Base-by-base conservation (phyloP, 2,797 vertebrate genomes). In the Champsocephalus gunnari region DNA sequence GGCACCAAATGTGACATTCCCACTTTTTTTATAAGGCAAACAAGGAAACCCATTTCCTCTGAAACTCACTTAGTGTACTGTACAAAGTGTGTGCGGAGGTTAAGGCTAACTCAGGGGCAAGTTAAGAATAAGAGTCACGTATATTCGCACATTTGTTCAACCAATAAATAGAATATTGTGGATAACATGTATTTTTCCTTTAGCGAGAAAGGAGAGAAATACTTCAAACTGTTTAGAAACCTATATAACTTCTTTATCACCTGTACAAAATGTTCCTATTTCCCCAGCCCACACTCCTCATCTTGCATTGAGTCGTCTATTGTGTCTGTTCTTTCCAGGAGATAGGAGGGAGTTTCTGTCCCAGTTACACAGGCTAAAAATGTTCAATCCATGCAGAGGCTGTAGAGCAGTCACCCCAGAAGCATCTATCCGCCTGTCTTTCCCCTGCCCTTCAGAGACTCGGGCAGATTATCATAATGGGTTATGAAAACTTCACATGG, bases 401-500 rank as follows among this genome's bases (percentile, higher is more conserved):
- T 71, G 83, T 53, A 14, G 68, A 85, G 73, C 66, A 74, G 77
- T 88, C 84, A 82, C 61, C 82, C 81, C 81, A 81, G 79, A 65
- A 82, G 73, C 84, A 86, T 90, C 86, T 87, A 84, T 87, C 88
- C 81, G 85, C 62, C 85, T 68, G 84, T 88, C 88, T 75, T 65
- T 87, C 74, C 79, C 21, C 62, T 78, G 82, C 79, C 83, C 88
- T 86, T 81, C 84, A 84, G 88, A 92, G 87, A 90, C 85, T 80
- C 32, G 9, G 44, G 71, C 80, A 87, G 83, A 91, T 93, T 92
- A 91, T 89, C 88, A 91, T 91, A 93, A 93, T 90, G 86, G 86
- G 47, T 91, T 92, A 84, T 88, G 89, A 91, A 91, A 91, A 92
- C 90, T 87, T 93, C 85, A 88, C 89, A 89, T 85, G 86, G 88